Conservation (phyloP, 2,888 invertebrate species). For the Ennomos erosarius region DNA sequence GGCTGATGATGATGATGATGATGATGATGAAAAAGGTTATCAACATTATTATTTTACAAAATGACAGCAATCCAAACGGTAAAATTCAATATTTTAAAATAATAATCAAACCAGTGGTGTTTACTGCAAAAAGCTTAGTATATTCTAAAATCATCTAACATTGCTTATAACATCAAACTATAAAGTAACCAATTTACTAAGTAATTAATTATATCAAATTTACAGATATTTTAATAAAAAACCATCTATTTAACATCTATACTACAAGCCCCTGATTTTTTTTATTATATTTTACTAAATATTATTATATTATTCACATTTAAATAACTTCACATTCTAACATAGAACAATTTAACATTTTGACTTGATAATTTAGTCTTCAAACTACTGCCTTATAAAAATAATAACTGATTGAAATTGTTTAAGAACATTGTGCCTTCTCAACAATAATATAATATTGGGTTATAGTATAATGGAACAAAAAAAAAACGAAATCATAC, state of each 20-base stretch:
- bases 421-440: too few species aligned
- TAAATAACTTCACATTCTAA: conserved; percentile 30
- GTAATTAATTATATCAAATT: conserved; percentile 50
- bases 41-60: too few species aligned
- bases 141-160: conserved; percentile 61
- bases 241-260: conserved; percentile 50
- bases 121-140: conserved; percentile 59
- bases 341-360: conserved; percentile 30
- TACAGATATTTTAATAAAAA: conserved; percentile 46
- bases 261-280: conserved; percentile 52
- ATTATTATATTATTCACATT: conserved; percentile 22
- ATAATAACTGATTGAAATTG: neutral
- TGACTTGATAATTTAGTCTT: conserved; percentile 11
- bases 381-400: conserved; percentile 7
- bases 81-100: neutral
- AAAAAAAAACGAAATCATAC: too few species aligned
- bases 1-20: too few species aligned
- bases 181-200: conserved; percentile 58
- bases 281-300: conserved; percentile 24
- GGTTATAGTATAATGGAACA: too few species aligned
- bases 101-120: conserved; percentile 55
- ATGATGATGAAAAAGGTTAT: too few species aligned
- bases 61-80: too few species aligned
- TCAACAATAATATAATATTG: too few species aligned
- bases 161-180: conserved; percentile 67